These are phyloP conservation scores for Dendrocopos noguchii DNA, from an alignment of 2,113 vertebrate species.

Conservation along the genomic window DNA sequence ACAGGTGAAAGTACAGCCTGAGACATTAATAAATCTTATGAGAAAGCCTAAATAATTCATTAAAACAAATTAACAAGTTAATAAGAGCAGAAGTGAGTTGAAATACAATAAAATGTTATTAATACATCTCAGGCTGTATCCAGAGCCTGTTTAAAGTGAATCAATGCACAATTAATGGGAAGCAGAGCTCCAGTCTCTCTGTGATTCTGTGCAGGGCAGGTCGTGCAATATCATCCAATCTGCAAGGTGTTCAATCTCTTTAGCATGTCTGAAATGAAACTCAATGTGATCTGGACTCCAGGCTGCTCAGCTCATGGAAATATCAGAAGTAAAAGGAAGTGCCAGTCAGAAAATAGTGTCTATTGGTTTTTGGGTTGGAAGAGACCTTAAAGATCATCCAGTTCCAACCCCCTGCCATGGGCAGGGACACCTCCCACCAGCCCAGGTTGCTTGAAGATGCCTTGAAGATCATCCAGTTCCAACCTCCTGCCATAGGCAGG, in stretches of 20 bases:
- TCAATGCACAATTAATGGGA: constrained; percentile 50
- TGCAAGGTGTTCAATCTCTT: constrained; percentile 43
- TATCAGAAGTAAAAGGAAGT: neutral
- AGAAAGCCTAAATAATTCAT: constrained; percentile 59
- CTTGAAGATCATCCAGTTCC: too few relatives aligned
- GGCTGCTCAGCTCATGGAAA: neutral
- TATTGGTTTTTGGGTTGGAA: neutral
- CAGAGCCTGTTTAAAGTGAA: constrained; percentile 41
- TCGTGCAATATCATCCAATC: constrained; percentile 5
- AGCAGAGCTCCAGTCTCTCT: neutral
- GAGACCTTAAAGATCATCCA: too few relatives aligned
- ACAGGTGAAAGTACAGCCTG: constrained; percentile 27
- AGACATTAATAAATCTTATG: constrained; percentile 60
- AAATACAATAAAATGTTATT: constrained; percentile 65
- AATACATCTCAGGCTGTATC: constrained; percentile 46
- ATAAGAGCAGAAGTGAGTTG: constrained; percentile 61
- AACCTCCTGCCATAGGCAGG: too few relatives aligned
- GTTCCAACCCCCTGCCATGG: too few relatives aligned
- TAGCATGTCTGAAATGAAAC: constrained; percentile 19
- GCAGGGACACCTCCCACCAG: too few relatives aligned
- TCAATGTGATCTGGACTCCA: constrained; percentile 19
- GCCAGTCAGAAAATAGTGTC: neutral
- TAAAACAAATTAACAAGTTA: constrained; percentile 62
- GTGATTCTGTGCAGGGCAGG: neutral
- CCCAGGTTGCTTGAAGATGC: too few relatives aligned